A percentile compares a stretch with the other conserved stretches of the same genome.
Evolutionary conservation across 2,797 vertebrate genomes (phyloP).

Genomic region (Sebastes ruberrimus): DNA sequence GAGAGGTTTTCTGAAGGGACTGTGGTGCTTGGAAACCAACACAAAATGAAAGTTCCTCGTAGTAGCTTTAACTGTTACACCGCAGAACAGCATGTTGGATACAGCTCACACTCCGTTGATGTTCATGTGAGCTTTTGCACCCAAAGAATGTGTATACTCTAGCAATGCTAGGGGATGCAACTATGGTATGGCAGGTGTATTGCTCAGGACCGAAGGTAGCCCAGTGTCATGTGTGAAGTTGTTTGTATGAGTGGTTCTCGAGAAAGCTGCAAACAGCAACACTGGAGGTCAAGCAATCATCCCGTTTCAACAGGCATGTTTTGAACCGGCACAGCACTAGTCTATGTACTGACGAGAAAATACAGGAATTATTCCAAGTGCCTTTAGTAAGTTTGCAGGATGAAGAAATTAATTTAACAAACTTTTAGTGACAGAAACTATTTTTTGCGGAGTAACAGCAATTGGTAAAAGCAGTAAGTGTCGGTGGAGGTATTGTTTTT

Average conservation of each 20-base stretch:
- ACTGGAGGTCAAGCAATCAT: background rate
- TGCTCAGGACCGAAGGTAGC: background rate
- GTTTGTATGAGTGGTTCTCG: background rate
- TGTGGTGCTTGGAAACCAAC: too few relatives aligned
- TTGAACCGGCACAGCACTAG: background rate
- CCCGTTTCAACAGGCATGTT: background rate
- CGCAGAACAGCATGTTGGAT: too few relatives aligned
- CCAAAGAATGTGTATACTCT: background rate
- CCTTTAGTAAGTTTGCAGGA: background rate
- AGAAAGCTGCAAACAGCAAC: background rate
- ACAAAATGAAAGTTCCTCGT: too few relatives aligned
- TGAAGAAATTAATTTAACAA: conserved; percentile 4
- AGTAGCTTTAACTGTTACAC: background rate
- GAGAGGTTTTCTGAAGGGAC: background rate
- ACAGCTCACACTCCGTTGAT: background rate
- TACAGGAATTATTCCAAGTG: conserved; percentile 1
- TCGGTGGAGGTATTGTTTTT: background rate
- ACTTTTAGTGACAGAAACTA: background rate
- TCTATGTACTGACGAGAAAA: background rate
- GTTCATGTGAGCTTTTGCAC: background rate
- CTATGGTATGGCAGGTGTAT: background rate
- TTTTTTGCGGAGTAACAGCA: background rate
- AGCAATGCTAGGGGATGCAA: background rate
- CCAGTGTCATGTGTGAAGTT: background rate
- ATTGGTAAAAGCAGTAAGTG: background rate